phyloP scores from a whole-genome alignment of 2,797 vertebrate genomes.

The Echeneis naucrates region DNA sequence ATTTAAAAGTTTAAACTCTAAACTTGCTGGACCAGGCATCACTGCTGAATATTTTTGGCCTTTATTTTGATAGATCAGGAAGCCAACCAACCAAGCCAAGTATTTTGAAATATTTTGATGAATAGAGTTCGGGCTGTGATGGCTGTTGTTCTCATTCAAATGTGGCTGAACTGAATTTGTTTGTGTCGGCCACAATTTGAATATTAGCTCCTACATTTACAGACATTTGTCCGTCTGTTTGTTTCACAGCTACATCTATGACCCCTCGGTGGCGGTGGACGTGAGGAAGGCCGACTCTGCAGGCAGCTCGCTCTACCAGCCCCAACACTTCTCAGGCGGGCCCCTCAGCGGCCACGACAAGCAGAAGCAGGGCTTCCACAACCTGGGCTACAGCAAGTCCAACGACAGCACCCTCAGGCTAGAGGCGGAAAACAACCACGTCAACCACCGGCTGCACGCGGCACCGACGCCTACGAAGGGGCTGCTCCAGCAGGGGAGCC shows the following conservation, averaged over 20 bases:
- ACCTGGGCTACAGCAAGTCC: slow-evolving; percentile 82
- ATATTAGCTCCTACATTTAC: too few species aligned
- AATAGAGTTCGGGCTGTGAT: too few species aligned
- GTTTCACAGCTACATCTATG: slow-evolving; percentile 89
- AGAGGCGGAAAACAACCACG: slow-evolving; percentile 85
- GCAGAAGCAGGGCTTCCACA: slow-evolving; percentile 84
- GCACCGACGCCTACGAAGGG: slow-evolving; percentile 30
- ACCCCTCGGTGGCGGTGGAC: slow-evolving; percentile 82
- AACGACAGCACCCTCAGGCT: slow-evolving; percentile 77
- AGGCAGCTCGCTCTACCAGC: slow-evolving; percentile 78
- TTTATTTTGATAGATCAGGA: too few species aligned
- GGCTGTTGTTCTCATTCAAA: too few species aligned
- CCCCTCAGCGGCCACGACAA: slow-evolving; percentile 36
- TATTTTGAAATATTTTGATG: too few species aligned
- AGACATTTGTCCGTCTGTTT: slow-evolving; percentile 18
- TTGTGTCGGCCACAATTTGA: too few species aligned
- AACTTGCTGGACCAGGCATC: too few species aligned
- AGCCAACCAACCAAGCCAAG: too few species aligned
- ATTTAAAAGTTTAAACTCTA: too few species aligned
- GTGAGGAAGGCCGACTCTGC: slow-evolving; percentile 73
- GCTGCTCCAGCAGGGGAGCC: slow-evolving; percentile 31
- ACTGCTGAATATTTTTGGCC: too few species aligned
- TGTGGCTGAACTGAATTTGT: too few species aligned
- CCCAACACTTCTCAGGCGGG: slow-evolving; percentile 56
- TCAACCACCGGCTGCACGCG: slow-evolving; percentile 80